Evolutionary conservation across 2,888 invertebrate species (phyloP).

Genomic region (Geotrupes spiniger): DNA sequence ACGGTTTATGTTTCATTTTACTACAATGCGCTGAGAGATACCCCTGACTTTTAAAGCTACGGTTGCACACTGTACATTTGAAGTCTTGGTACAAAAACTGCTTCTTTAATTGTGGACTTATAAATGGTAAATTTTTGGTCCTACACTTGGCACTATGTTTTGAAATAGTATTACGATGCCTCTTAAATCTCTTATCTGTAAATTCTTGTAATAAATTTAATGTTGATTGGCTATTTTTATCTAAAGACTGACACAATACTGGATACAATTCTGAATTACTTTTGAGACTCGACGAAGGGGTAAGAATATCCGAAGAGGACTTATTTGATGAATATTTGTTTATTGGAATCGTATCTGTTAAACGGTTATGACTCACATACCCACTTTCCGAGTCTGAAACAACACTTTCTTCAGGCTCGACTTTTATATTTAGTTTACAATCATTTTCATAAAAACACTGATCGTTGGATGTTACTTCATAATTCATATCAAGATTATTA

Average conservation of each 20-base stretch:
- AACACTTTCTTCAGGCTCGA: conserved; percentile 12
- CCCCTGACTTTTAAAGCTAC: conserved; percentile 48
- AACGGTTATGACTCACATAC: conserved; percentile 8
- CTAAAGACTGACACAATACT: conserved; percentile 16
- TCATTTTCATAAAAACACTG: no score
- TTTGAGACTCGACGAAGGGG: neutral
- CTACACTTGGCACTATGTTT: conserved; percentile 42
- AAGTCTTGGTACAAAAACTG: conserved; percentile 47
- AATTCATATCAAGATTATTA: conserved; percentile 29
- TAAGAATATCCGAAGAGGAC: no score
- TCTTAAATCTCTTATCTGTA: conserved; percentile 19
- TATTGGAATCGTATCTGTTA: conserved; percentile 11
- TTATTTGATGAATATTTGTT: neutral
- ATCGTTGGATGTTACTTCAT: conserved; percentile 22
- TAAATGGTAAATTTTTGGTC: conserved; percentile 46
- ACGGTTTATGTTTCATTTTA: conserved; percentile 42
- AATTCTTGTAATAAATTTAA: conserved; percentile 17
- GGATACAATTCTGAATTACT: conserved; percentile 17
- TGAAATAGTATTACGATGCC: conserved; percentile 25
- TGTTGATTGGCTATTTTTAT: conserved; percentile 16
- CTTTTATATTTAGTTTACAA: conserved; percentile 10
- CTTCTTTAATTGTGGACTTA: conserved; percentile 45
- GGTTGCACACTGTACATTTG: conserved; percentile 45
- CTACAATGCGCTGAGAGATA: conserved; percentile 48
- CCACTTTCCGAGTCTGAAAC: neutral